A percentile compares a stretch with the other conserved stretches of the same genome.
These are phyloP conservation scores for Melipona beecheii DNA, from an alignment of 2,888 invertebrate genomes.

Conservation along the genomic window DNA sequence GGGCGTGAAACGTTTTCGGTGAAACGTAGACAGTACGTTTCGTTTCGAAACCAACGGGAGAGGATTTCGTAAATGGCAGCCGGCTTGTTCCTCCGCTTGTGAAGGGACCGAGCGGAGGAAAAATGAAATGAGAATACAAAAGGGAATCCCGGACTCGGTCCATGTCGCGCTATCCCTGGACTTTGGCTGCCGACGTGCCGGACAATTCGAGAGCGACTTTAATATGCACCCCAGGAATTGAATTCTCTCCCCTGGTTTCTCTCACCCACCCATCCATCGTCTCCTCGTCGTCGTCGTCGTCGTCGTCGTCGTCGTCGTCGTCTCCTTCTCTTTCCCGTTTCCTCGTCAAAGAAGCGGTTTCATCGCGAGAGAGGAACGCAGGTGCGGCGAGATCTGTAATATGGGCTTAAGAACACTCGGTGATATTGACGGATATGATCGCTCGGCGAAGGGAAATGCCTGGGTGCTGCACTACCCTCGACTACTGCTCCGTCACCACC, in stretches of 20 bases:
- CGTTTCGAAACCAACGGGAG: constrained; percentile 10
- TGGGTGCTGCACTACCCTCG: neutral
- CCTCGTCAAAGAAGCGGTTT: constrained; percentile 56
- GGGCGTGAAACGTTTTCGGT: neutral
- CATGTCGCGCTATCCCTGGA: constrained; percentile 40
- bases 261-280: constrained; percentile 25
- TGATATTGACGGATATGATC: constrained; percentile 70
- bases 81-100: constrained; percentile 38
- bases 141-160: constrained; percentile 47
- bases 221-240: constrained; percentile 78
- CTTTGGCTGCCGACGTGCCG: constrained; percentile 47
- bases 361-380: constrained; percentile 61
- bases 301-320: neutral
- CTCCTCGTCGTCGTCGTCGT: neutral
- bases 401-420: constrained; percentile 71
- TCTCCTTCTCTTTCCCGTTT: constrained; percentile 9
- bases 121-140: constrained; percentile 53
- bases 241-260: constrained; percentile 64
- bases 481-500: neutral
- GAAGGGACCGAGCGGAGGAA: constrained; percentile 45
- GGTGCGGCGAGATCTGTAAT: constrained; percentile 70
- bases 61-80: constrained; percentile 52
- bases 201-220: constrained; percentile 71
- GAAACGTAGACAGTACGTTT: neutral
- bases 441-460: constrained; percentile 54